phyloP scores from a whole-genome alignment of 2,113 vertebrate species.

The Zosterops pallidus region DNA sequence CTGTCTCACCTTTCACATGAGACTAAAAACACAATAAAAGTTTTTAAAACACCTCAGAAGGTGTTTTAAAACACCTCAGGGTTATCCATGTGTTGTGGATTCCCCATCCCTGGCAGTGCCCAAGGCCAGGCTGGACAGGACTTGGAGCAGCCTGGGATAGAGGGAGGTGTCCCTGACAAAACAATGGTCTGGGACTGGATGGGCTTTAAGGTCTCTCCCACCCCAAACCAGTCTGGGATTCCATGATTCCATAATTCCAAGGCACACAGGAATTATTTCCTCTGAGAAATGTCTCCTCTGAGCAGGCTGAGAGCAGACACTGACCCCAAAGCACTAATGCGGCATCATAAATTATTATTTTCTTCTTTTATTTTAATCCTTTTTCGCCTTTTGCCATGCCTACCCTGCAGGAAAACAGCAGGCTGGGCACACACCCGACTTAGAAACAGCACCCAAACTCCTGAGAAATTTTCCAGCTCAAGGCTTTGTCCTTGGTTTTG shows the following conservation, averaged over 20 bases:
- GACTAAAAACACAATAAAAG: too few relatives aligned
- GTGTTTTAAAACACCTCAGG: too few relatives aligned
- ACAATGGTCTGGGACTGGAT: background rate
- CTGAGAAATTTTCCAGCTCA: background rate
- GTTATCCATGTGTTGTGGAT: background rate
- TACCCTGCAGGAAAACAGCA: background rate
- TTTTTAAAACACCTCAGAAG: too few relatives aligned
- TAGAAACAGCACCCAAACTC: background rate
- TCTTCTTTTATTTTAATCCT: fast-evolving
- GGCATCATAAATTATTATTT: background rate
- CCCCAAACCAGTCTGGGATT: background rate
- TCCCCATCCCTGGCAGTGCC: fast-evolving
- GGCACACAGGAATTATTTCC: background rate
- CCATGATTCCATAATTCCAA: background rate
- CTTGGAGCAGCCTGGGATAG: background rate
- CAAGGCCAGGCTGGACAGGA: fast-evolving
- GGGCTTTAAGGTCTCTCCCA: background rate
- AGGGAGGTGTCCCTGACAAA: background rate
- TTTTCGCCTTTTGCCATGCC: background rate
- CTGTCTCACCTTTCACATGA: too few relatives aligned
- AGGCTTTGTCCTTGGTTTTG: background rate
- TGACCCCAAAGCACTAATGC: background rate
- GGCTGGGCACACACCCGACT: background rate
- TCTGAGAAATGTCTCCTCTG: background rate
- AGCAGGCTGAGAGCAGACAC: background rate